Percentiles rank a stretch among this genome's conserved stretches.
phyloP scores from a whole-genome alignment of 1,140 invertebrate genomes.

The Copidosoma floridanum region DNA sequence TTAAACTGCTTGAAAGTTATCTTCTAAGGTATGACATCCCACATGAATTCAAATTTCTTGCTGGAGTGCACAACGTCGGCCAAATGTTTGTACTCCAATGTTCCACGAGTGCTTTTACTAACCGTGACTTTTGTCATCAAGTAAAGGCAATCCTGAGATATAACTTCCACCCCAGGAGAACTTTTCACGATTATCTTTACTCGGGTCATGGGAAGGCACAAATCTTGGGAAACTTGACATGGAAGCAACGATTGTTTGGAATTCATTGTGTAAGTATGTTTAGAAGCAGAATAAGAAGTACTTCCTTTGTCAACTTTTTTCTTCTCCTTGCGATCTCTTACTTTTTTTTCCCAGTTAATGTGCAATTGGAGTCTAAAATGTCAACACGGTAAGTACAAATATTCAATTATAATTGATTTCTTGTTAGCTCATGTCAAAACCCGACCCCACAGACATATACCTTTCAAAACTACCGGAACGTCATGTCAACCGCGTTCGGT shows the following conservation, averaged over 20 bases:
- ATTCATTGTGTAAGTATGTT: constrained; percentile 46
- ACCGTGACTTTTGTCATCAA: constrained; percentile 74
- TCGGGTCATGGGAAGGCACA: constrained; percentile 66
- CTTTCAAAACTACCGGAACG: too few species aligned
- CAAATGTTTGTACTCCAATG: constrained; percentile 70
- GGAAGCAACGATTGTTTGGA: constrained; percentile 39
- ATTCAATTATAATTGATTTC: too few species aligned
- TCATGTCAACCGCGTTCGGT: too few species aligned
- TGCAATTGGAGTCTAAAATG: too few species aligned
- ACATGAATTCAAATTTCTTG: constrained; percentile 65
- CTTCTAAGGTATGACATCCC: constrained; percentile 71
- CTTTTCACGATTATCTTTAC: constrained; percentile 86
- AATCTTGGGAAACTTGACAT: constrained; percentile 43
- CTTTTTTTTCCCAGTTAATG: too few species aligned
- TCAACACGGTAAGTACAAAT: too few species aligned
- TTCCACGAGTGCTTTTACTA: constrained; percentile 52
- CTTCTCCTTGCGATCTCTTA: too few species aligned
- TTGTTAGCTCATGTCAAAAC: too few species aligned
- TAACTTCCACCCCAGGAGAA: constrained; percentile 76
- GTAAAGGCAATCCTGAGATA: constrained; percentile 72
- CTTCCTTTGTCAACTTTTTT: too few species aligned
- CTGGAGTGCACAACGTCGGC: constrained; percentile 68
- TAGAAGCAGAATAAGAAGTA: too few species aligned
- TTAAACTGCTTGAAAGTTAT: constrained; percentile 69
- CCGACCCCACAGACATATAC: too few species aligned